A percentile compares a stretch with the other conserved stretches of the same genome.
phyloP scores from a whole-genome alignment of 2,888 invertebrate genomes.

The Agrochola lychnidis region DNA sequence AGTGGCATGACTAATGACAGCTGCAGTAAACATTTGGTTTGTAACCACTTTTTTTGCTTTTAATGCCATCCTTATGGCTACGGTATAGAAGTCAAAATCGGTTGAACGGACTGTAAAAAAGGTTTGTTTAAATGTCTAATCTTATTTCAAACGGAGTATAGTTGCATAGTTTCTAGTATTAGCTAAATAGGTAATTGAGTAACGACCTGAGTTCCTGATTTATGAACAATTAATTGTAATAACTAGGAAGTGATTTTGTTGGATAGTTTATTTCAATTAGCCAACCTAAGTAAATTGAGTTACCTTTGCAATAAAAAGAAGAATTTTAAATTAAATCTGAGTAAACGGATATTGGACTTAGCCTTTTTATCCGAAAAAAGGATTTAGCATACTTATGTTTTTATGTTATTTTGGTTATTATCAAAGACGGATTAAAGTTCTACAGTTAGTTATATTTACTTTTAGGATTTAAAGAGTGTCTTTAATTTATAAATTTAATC shows the following conservation, averaged over 20 bases:
- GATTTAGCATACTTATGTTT: background rate
- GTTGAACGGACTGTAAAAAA: too few species aligned
- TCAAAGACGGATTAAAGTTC: constrained; percentile 19
- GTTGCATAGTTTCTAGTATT: constrained; percentile 25
- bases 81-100: too few species aligned
- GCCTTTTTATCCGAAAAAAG: background rate
- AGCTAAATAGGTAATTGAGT: constrained; percentile 26
- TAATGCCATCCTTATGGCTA: too few species aligned
- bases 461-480: background rate
- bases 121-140: too few species aligned
- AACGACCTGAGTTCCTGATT: constrained; percentile 11
- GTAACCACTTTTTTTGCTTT: too few species aligned
- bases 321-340: background rate
- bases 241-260: background rate
- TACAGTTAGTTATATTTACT: background rate
- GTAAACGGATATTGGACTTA: too few species aligned
- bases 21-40: too few species aligned
- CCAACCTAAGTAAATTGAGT: background rate
- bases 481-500: background rate
- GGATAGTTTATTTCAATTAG: background rate
- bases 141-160: too few species aligned
- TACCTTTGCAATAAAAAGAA: background rate
- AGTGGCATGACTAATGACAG: too few species aligned
- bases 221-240: background rate
- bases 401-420: constrained; percentile 8